phyloP scores from a whole-genome alignment of 2,113 vertebrate species.

The Tychaedon coryphoeus region DNA sequence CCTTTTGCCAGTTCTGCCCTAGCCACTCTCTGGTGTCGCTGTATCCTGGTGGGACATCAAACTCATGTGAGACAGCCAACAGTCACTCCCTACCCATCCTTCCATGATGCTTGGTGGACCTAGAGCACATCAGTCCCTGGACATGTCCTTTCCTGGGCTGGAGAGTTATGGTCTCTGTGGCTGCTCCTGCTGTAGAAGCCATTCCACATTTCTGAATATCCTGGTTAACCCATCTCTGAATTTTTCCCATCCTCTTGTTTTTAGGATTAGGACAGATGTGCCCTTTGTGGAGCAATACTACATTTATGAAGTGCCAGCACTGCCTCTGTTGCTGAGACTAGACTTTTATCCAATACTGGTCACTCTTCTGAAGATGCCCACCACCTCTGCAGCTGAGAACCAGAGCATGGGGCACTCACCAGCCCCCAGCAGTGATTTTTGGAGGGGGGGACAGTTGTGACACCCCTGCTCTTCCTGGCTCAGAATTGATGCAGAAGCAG shows the following conservation, averaged over 20 bases:
- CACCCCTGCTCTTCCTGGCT: not conserved
- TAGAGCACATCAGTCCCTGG: not conserved
- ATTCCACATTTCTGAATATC: not conserved
- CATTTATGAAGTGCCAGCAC: not conserved
- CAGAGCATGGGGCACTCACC: not conserved
- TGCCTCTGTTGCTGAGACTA: not conserved
- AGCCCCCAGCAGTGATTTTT: not conserved
- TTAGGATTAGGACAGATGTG: not conserved
- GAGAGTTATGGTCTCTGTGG: not conserved
- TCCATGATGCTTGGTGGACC: fast-evolving
- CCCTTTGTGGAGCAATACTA: fast-evolving
- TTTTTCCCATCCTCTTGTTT: not conserved
- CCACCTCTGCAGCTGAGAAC: not conserved
- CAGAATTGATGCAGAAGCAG: not conserved
- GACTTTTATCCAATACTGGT: not conserved
- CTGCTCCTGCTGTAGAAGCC: not conserved
- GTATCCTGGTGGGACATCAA: not conserved
- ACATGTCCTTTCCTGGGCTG: not conserved
- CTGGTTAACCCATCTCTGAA: not conserved
- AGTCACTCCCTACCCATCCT: not conserved
- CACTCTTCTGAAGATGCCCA: not conserved
- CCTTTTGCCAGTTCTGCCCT: not conserved
- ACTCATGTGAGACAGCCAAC: fast-evolving
- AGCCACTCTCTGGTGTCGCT: not conserved
- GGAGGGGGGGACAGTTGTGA: not conserved